A percentile compares a stretch with the other conserved stretches of the same genome.
phyloP scores from a whole-genome alignment of 2,888 invertebrate genomes.

The Conchocele bisecta region DNA sequence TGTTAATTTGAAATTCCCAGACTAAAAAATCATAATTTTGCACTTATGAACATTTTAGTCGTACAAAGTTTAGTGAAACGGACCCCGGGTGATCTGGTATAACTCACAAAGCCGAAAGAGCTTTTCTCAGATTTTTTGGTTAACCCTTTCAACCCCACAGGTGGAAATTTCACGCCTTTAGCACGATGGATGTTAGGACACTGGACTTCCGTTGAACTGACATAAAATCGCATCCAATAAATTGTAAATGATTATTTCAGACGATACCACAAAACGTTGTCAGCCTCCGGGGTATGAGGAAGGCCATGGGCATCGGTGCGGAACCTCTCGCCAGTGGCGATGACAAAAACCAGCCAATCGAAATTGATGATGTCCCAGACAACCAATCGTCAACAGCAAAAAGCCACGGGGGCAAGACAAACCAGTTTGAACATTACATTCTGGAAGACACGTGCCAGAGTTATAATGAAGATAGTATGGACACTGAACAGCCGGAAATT shows the following conservation, averaged over 20 bases:
- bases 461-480: conserved; percentile 25
- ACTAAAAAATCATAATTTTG: no score
- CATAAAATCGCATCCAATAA: not conserved
- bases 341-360: conserved; percentile 56
- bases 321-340: conserved; percentile 36
- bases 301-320: conserved; percentile 52
- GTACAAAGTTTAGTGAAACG: no score
- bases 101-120: no score
- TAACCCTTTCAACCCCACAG: no score
- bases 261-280: conserved; percentile 39
- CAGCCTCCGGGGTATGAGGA: conserved; percentile 43
- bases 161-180: no score
- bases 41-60: no score
- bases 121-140: no score
- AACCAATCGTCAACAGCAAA: conserved; percentile 35
- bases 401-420: conserved; percentile 14
- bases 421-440: conserved; percentile 36
- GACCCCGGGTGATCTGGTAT: no score
- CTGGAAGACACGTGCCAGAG: conserved; percentile 22
- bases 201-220: no score
- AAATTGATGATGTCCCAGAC: conserved; percentile 47
- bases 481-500: conserved; percentile 65
- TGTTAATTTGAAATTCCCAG: no score
- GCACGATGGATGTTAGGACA: no score
- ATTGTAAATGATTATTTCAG: conserved; percentile 22